Conservation (phyloP, 1,140 invertebrate genomes). For the Chlorops oryzae region DNA sequence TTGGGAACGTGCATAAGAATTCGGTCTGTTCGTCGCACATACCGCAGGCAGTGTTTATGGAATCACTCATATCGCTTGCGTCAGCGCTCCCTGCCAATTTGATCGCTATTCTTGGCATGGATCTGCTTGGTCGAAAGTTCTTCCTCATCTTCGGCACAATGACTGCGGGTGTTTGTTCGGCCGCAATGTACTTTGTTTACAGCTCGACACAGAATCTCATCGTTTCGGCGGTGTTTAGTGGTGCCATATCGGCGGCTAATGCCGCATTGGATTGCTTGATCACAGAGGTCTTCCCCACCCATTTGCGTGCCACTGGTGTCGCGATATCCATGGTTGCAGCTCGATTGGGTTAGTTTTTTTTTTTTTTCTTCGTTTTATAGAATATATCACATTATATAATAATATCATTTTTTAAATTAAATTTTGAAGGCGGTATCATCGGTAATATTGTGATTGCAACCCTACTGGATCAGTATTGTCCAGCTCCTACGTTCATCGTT, state of each 20-base stretch:
- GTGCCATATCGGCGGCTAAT: slow-evolving; percentile 82
- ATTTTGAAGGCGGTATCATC: slow-evolving; percentile 80
- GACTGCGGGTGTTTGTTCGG: slow-evolving; percentile 77
- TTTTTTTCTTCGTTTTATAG: no score
- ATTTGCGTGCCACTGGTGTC: slow-evolving; percentile 75
- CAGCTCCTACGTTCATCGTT: slow-evolving; percentile 78
- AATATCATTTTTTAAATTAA: no score
- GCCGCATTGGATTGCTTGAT: slow-evolving; percentile 81
- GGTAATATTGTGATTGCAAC: slow-evolving; percentile 81
- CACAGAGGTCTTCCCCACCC: slow-evolving; percentile 83
- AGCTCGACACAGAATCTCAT: slow-evolving; percentile 75
- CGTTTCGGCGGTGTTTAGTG: slow-evolving; percentile 77
- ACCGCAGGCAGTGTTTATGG: slow-evolving; percentile 70
- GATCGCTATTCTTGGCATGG: slow-evolving; percentile 68
- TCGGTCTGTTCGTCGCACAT: slow-evolving; percentile 65
- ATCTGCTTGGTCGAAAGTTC: slow-evolving; percentile 79
- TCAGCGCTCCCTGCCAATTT: slow-evolving; percentile 79
- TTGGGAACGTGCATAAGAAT: slow-evolving; percentile 56
- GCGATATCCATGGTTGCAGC: slow-evolving; percentile 82
- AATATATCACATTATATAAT: no score
- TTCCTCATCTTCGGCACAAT: slow-evolving; percentile 83
- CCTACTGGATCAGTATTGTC: slow-evolving; percentile 73
- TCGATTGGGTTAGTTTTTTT: slow-evolving; percentile 57
- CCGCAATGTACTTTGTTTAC: slow-evolving; percentile 75
- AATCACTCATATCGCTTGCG: slow-evolving; percentile 78